Percentiles rank a stretch among this genome's conserved stretches.
Evolutionary conservation across 2,888 invertebrate genomes (phyloP).

Genomic region (Argyra leucocephala): DNA sequence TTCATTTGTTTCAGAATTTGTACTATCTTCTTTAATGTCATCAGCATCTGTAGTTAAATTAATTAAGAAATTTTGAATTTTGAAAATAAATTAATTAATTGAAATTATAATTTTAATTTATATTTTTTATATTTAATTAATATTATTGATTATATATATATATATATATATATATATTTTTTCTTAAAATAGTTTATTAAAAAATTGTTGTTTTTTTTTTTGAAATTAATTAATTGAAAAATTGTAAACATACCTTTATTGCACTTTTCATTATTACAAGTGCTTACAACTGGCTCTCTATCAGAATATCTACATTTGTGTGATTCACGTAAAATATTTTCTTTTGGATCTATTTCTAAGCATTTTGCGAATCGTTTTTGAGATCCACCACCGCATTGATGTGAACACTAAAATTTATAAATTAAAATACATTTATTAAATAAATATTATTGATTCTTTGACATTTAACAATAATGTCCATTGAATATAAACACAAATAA

Average conservation of each 20-base stretch:
- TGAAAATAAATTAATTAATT: no score
- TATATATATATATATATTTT: no score
- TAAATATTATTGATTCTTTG: not conserved
- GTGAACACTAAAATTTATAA: conserved; percentile 48
- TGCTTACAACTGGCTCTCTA: conserved; percentile 42
- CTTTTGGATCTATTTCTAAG: conserved; percentile 38
- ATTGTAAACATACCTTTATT: not conserved
- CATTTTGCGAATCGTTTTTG: conserved; percentile 49
- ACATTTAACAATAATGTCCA: no score
- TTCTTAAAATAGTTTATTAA: no score
- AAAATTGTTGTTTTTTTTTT: no score
- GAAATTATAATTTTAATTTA: no score
- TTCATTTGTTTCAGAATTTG: conserved; percentile 21
- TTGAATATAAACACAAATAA: no score
- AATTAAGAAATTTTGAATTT: no score
- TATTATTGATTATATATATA: no score
- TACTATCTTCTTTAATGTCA: conserved; percentile 14
- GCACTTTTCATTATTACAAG: conserved; percentile 47
- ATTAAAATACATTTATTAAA: conserved; percentile 7
- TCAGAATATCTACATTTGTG: conserved; percentile 44
- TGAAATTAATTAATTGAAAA: no score
- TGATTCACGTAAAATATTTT: conserved; percentile 39
- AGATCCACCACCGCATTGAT: conserved; percentile 48
- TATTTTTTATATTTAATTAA: no score
- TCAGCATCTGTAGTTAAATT: not conserved